Base-by-base conservation (phyloP, 2,797 vertebrate genomes). In the Pelochelys cantorii region DNA sequence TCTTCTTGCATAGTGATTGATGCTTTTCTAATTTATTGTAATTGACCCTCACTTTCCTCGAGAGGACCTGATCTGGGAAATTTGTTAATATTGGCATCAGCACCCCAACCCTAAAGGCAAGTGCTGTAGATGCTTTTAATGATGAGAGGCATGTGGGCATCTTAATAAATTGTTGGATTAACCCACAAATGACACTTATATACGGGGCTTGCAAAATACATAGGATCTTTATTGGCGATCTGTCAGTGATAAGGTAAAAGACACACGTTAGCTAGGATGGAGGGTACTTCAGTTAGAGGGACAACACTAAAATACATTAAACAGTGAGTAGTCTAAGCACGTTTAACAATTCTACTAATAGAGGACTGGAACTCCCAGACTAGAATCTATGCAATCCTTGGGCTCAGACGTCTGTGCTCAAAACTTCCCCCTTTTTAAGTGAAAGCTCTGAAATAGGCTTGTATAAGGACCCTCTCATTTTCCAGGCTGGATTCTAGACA, bases 331-430 rank as follows among this genome's bases (percentile, higher is more conserved):
- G 31, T 68, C 18, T 4, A 8, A 68, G n/a, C 65, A 68, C 17
- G 5, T 68, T 20, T 65, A 65, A 18, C 31, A 65, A 65, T n/a
- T 68, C 31, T 68, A 34, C n/a, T 34, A 68, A 68, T 5, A 68
- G n/a, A 31, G 31, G 48, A 86, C 4, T 4, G 54, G 71, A 56
- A 11, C 4, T 27, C 7, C 0, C 0, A 11, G 0, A 0, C 31
- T 34, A 71, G 27, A 52, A 6, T 9, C 18, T 34, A 82, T 2
- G 53, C 2, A 5, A 10, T 88, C 65, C 23, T 83, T 31, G 57
- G 37, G 13, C 25, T 78, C 57, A 77, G 27, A 25, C 34, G 34
- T 59, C 29, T 11, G 7, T 52, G 88, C 54, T 34, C 42, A 0
- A 0, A 37, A 68, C n/a, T 48, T 11, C 22, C 18, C n/a, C 18